These are phyloP conservation scores for Anolis sagrei DNA, from an alignment of 2,113 vertebrate genomes.

Conservation along the genomic window DNA sequence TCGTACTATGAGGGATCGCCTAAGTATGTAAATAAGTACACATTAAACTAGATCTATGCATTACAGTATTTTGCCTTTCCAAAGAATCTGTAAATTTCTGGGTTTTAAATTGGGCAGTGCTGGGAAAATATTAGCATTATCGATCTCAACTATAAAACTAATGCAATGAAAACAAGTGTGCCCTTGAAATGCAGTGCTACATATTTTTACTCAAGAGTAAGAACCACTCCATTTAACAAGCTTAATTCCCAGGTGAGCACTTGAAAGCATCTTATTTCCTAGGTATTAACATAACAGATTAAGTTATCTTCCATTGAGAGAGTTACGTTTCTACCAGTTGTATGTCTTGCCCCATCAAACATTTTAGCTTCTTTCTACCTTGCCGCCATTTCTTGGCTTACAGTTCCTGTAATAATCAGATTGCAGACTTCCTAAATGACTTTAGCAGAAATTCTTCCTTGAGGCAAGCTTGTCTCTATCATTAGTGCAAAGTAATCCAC, in stretches of 20 bases:
- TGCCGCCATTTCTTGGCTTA: background rate
- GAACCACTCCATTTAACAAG: background rate
- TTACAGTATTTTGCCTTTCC: background rate
- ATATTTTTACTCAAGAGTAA: background rate
- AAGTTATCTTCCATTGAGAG: background rate
- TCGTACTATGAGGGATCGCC: too few relatives aligned
- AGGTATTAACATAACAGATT: background rate
- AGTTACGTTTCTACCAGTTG: background rate
- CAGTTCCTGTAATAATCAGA: background rate
- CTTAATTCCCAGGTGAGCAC: background rate
- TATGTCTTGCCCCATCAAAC: background rate
- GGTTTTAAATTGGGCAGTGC: background rate
- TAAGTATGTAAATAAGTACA: too few relatives aligned
- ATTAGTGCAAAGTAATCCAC: conserved; percentile 72
- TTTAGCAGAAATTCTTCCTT: conserved; percentile 60
- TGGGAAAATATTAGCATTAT: background rate
- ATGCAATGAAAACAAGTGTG: background rate
- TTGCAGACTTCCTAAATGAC: conserved; percentile 46
- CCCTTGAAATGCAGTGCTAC: background rate
- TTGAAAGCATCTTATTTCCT: background rate
- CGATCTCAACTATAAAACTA: background rate
- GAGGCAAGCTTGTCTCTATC: conserved; percentile 55
- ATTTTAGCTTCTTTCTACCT: background rate
- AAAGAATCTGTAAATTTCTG: conserved; percentile 2
- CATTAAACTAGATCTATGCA: background rate